A percentile compares a stretch with the other conserved stretches of the same genome.
Evolutionary conservation across 2,888 invertebrate species (phyloP).

Genomic region (Abscondita cerata): DNA sequence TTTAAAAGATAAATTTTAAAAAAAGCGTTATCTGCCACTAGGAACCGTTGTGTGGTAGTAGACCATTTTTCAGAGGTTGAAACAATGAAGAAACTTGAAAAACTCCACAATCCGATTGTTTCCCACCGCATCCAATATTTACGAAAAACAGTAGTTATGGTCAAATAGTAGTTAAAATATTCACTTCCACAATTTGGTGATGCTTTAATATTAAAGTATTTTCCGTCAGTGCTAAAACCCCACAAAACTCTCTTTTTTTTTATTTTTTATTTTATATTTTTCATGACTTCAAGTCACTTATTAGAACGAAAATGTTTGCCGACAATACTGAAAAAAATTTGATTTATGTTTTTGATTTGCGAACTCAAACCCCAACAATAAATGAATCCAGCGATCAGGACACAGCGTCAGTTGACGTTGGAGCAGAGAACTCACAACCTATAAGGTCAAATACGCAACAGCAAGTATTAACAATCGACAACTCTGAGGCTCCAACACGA

Average conservation of each 20-base stretch:
- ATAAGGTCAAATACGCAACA: no score
- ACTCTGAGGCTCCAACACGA: no score
- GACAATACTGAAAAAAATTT: no score
- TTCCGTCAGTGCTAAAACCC: slow-evolving; percentile 5
- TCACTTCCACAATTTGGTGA: no score
- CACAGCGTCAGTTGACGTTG: no score
- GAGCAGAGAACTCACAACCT: no score
- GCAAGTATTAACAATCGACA: no score
- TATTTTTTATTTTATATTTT: not conserved
- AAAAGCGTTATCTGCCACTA: not conserved
- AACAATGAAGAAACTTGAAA: not conserved
- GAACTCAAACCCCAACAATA: no score
- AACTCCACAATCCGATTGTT: not conserved
- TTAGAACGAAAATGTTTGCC: no score
- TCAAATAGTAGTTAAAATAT: not conserved
- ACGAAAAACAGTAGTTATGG: not conserved
- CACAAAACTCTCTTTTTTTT: slow-evolving; percentile 5
- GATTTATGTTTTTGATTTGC: no score
- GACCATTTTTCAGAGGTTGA: not conserved
- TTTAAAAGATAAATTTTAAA: not conserved
- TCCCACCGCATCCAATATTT: not conserved
- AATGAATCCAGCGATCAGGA: no score
- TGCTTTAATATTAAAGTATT: no score
- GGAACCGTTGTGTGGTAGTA: not conserved
- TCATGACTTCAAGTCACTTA: not conserved